Conservation (phyloP, 2,888 invertebrate species). For the Epistrophe grossulariae region DNA sequence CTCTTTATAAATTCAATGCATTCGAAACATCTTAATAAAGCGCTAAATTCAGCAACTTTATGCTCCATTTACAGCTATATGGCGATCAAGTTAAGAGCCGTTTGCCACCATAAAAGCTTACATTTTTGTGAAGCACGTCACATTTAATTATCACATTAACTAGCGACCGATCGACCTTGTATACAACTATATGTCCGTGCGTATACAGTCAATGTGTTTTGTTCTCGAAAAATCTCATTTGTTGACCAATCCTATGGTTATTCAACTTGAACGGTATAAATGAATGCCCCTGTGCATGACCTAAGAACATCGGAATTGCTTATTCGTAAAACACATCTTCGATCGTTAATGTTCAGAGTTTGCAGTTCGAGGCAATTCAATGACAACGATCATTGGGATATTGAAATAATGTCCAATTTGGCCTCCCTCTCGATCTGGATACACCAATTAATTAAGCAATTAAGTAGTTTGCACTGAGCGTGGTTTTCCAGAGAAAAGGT, state of each 20-base stretch:
- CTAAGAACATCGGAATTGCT: slow-evolving; percentile 42
- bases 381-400: slow-evolving; percentile 51
- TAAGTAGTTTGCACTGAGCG: slow-evolving; percentile 69
- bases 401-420: slow-evolving; percentile 39
- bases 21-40: slow-evolving; percentile 69
- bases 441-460: slow-evolving; percentile 75
- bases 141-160: slow-evolving; percentile 72
- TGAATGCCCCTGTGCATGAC: slow-evolving; percentile 40
- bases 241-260: slow-evolving; percentile 33
- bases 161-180: slow-evolving; percentile 49
- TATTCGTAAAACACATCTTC: slow-evolving; percentile 8
- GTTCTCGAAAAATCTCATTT: slow-evolving; percentile 45
- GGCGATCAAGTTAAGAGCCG: slow-evolving; percentile 1
- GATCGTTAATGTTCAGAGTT: not conserved
- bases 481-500: slow-evolving; percentile 43
- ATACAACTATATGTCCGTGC: not conserved
- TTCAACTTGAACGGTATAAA: not conserved
- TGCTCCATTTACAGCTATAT: slow-evolving; percentile 57
- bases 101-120: slow-evolving; percentile 69
- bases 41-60: slow-evolving; percentile 53
- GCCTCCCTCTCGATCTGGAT: slow-evolving; percentile 62
- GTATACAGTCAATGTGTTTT: slow-evolving; percentile 16
- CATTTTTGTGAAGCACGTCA: slow-evolving; percentile 69
- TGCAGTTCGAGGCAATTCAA: slow-evolving; percentile 33
- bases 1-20: slow-evolving; percentile 9